Evolutionary conservation across 1,140 invertebrate species (phyloP).

Genomic region (Parasteatoda tepidariorum): DNA sequence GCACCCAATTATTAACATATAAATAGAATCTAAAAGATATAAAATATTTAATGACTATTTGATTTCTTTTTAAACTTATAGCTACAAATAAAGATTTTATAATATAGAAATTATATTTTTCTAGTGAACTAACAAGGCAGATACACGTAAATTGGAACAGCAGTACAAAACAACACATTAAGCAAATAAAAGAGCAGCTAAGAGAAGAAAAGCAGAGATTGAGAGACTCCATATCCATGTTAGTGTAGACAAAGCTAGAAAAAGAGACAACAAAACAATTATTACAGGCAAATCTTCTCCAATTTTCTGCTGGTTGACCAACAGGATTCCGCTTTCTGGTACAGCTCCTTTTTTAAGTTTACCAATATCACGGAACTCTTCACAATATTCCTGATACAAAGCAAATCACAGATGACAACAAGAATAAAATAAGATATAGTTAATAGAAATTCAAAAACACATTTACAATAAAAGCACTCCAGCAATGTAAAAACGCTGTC

Average conservation of each 20-base stretch:
- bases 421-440: background rate
- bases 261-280: constrained; percentile 39
- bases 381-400: constrained; percentile 85
- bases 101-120: too few species aligned
- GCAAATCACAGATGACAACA: constrained; percentile 7
- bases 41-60: too few species aligned
- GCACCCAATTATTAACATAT: too few species aligned
- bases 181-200: background rate
- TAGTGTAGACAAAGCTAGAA: constrained; percentile 11
- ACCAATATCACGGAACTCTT: constrained; percentile 93
- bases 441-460: too few species aligned
- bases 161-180: background rate
- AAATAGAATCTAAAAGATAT: too few species aligned
- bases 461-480: too few species aligned
- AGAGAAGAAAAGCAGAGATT: constrained; percentile 5
- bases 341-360: constrained; percentile 90
- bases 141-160: too few species aligned
- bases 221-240: constrained; percentile 36
- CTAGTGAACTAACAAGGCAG: too few species aligned
- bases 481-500: too few species aligned
- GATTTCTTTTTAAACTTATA: too few species aligned
- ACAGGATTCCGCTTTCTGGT: constrained; percentile 90
- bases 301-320: constrained; percentile 95
- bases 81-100: too few species aligned
- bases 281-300: constrained; percentile 93